A percentile compares a stretch with the other conserved stretches of the same genome.
Conservation (phyloP, 37 sponge, comb jelly and placozoan species). For the Theonella swinhoei region DNA sequence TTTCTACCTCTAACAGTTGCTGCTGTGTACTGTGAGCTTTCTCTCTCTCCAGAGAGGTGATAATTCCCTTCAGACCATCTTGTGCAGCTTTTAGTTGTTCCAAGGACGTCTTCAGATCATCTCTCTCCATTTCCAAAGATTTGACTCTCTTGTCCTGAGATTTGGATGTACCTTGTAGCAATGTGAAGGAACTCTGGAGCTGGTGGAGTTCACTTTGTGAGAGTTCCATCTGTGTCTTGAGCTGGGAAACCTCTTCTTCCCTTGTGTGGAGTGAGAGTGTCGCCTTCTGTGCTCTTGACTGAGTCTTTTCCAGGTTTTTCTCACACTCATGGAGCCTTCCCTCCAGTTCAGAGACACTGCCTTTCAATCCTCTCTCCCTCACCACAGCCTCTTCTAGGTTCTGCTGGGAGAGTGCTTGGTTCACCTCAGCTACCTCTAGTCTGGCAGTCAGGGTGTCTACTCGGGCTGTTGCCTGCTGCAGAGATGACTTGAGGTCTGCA, state of each 20-base stretch:
- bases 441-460: constrained; percentile 10
- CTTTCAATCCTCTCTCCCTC: not conserved
- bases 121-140: constrained; percentile 21
- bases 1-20: not conserved
- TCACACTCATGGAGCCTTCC: not conserved
- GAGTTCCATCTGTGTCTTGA: constrained; percentile 29
- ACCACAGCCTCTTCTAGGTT: constrained; percentile 18
- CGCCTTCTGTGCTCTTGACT: not conserved
- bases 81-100: constrained; percentile 7
- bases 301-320: not conserved
- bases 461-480: not conserved
- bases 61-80: constrained; percentile 23
- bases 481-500: constrained; percentile 11
- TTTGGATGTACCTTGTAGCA: not conserved
- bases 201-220: constrained; percentile 33
- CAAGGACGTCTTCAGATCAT: constrained; percentile 11
- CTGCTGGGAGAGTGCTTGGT: constrained; percentile 7
- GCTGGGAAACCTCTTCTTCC: constrained; percentile 32
- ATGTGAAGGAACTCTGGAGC: constrained; percentile 6
- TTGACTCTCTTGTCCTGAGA: not conserved
- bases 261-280: not conserved
- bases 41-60: constrained; percentile 14
- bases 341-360: constrained; percentile 9
- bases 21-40: not conserved
- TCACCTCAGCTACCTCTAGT: constrained; percentile 9